Conservation (phyloP, 2,888 invertebrate species). For the Leptopilina myrica region DNA sequence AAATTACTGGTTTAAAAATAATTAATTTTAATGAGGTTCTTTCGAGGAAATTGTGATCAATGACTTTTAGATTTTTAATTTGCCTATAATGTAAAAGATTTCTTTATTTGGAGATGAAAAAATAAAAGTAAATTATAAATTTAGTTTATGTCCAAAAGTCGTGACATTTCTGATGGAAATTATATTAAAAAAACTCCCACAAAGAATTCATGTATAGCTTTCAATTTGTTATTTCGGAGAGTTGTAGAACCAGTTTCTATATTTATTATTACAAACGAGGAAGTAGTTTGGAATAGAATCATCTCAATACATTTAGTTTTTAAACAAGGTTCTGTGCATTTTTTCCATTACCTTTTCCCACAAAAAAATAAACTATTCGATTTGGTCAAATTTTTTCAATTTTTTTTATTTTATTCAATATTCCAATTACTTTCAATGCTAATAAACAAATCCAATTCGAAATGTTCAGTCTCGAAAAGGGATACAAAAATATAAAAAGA, state of each 20-base stretch:
- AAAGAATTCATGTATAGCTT: not conserved
- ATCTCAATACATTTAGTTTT: conserved; percentile 7
- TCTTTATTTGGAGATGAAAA: not conserved
- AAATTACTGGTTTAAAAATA: too few species aligned
- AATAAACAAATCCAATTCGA: too few species aligned
- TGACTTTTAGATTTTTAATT: not conserved
- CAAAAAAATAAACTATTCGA: not conserved
- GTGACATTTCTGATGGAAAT: conserved; percentile 34
- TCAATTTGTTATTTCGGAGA: conserved; percentile 34
- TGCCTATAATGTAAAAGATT: too few species aligned
- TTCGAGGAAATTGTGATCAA: not conserved
- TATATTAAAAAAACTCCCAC: conserved; percentile 26
- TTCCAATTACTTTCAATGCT: not conserved
- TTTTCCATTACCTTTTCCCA: too few species aligned
- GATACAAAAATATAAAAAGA: too few species aligned
- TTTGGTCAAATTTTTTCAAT: not conserved
- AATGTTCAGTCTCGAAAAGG: too few species aligned
- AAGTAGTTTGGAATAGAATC: conserved; percentile 32
- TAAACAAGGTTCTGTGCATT: not conserved
- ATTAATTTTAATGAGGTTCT: too few species aligned
- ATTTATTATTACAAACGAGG: conserved; percentile 29
- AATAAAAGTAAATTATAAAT: not conserved
- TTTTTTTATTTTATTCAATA: not conserved
- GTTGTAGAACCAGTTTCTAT: conserved; percentile 32
- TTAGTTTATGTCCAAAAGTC: not conserved